Base-by-base conservation (phyloP, 2,797 vertebrate genomes). In the Rhinogobio ventralis region DNA sequence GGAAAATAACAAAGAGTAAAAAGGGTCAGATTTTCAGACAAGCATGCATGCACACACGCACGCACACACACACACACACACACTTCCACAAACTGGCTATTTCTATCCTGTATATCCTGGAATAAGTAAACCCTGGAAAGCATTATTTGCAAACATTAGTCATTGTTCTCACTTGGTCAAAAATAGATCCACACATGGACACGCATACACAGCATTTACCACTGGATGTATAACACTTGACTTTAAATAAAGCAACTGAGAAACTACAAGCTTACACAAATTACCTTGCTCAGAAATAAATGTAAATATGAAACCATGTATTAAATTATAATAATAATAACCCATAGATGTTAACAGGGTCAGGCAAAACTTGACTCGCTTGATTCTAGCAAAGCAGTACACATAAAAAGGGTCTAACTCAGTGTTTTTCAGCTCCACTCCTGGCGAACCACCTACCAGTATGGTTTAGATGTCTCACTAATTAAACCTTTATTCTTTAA, bases 51-150 rank as follows among this genome's bases (percentile, higher is more conserved):
- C 3, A 10, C 7, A 28, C 53, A 55, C 20, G 1, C 23, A n/a
- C 23, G 20, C 51, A 53, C 19, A 7, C 19, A 25, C 23, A n/a
- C 57, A 60, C 55, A 15, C 55, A 36, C 66, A 2, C 4, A 14
- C 9, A 72, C 69, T 9, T 49, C n/a, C n/a, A 75, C 49, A 75
- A 36, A 36, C 73, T 23, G 73, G 2, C 49, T n/a, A 75, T 75
- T 51, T 75, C 49, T 36, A 6, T 53, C 10, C 20, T 75, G 33
- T 55, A 53, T 14, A 23, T 75, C 20, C 20, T 55, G 73, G 49
- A 75, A 75, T 36, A 55, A 39, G 7, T 75, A 30, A 75, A 75
- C 11, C 20, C 30, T 75, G 49, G 49, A 55, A 75, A 75, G 51
- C 33, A 74, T 74, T 0, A 20, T 53, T 49, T 74, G 46, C 28